phyloP scores from a whole-genome alignment of 2,797 vertebrate genomes.

The Microctenopoma lineatum region DNA sequence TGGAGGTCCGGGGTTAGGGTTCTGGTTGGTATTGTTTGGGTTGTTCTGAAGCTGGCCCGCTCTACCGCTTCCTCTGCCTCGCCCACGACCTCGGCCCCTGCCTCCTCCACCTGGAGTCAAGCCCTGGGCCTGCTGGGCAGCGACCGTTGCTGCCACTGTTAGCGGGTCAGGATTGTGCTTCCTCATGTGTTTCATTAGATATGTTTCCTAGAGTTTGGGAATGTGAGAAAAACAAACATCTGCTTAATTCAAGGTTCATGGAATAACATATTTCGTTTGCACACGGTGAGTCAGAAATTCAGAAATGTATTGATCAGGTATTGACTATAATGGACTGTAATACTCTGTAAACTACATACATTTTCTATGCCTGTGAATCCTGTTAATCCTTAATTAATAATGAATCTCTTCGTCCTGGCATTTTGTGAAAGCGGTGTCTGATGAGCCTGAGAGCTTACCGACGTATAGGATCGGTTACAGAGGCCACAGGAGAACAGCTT shows the following conservation, averaged over 20 bases:
- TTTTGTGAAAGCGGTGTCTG: background rate
- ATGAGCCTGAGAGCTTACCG: slow-evolving; percentile 79
- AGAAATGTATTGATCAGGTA: background rate
- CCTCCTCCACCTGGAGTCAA: slow-evolving; percentile 63
- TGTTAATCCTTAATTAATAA: no score
- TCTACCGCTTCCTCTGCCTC: slow-evolving; percentile 79
- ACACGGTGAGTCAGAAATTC: no score
- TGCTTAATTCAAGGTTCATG: background rate
- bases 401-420: no score
- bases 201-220: slow-evolving; percentile 83
- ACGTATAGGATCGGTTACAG: slow-evolving; percentile 96
- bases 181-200: slow-evolving; percentile 99
- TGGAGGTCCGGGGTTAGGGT: slow-evolving; percentile 76
- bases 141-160: slow-evolving; percentile 85
- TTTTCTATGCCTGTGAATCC: background rate
- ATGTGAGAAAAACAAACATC: background rate
- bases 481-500: slow-evolving; percentile 97
- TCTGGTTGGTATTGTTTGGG: slow-evolving; percentile 81
- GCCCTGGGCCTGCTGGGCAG: slow-evolving; percentile 87
- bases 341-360: background rate
- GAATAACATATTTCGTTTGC: background rate
- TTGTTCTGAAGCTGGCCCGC: slow-evolving; percentile 73
- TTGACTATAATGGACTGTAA: no score
- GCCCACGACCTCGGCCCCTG: slow-evolving; percentile 79
- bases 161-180: slow-evolving; percentile 97